Base-by-base conservation (phyloP, 2,797 vertebrate genomes). In the Sebastes alutus region DNA sequence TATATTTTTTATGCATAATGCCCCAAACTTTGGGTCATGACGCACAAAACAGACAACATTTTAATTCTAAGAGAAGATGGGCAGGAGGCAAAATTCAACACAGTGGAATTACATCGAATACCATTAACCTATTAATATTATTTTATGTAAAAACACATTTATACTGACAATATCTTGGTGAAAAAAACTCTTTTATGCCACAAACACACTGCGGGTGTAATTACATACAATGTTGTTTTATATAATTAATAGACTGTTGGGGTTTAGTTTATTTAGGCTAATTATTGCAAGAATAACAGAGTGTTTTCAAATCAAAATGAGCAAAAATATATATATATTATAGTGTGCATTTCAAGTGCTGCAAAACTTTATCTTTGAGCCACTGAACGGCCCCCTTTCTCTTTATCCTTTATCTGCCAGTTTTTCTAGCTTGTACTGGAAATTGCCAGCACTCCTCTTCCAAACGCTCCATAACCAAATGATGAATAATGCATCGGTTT, bases 401-500 rank as follows among this genome's bases (percentile, higher is more conserved):
- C 49, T 80, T 63, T 46, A 66, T 84, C 71, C 62, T 87, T 87
- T 80, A 89, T 91, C 87, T 83, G 70, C 16, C 77, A 69, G 76
- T 89, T 91, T 83, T 82, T 82, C 63, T 52, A 62, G 75, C 84
- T 77, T 90, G 89, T 91, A 88, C 78, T 91, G 89, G 87, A 93
- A 93, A 93, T 89, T 75, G 87, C 77, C 62, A 83, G 83, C 63
- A 76, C 82, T 90, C 85, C 77, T 86, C 85, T 90, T 90, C 78
- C 90, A 92, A 93, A 87, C 83, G 85, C 87, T 87, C 80, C 88
- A 90, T 85, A 93, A 92, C 92, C 88, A 90, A 92, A 91, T 69
- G 54, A 92, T 95, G 93, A 94, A 94, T 94, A 92, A 94, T 94
- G 85, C 90, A 94, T 91, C 30, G 80, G 61, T 87, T 92, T 91